A percentile compares a stretch with the other conserved stretches of the same genome.
phyloP scores from a whole-genome alignment of 2,797 vertebrate genomes.

The Vireo griseus region DNA sequence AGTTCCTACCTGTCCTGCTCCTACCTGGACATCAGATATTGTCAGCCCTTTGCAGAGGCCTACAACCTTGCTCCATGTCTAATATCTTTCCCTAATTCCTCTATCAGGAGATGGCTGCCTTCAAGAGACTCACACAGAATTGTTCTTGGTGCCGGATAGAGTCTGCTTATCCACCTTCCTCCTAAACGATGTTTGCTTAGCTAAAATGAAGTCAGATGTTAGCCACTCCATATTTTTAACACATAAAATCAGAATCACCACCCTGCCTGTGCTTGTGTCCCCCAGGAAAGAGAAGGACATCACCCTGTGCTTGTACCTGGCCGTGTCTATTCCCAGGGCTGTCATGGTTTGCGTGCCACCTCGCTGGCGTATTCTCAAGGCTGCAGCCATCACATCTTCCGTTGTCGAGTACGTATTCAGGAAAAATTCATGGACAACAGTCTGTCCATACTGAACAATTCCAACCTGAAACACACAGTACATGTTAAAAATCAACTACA shows the following conservation, averaged over 20 bases:
- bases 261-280: background rate
- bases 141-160: background rate
- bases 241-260: background rate
- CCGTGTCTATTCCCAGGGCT: conserved; percentile 88
- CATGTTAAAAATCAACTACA: background rate
- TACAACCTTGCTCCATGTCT: background rate
- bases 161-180: background rate
- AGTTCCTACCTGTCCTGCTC: background rate
- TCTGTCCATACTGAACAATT: conserved; percentile 92
- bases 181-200: background rate
- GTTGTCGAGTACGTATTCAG: conserved; percentile 87
- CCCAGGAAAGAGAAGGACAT: background rate
- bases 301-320: conserved; percentile 77
- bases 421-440: conserved; percentile 89
- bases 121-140: background rate
- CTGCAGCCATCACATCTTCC: conserved; percentile 74
- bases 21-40: background rate
- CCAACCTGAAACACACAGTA: conserved; percentile 82
- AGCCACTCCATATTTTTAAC: background rate
- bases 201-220: background rate
- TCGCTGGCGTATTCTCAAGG: conserved; percentile 78
- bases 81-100: background rate
- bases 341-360: conserved; percentile 88
- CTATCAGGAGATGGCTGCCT: background rate
- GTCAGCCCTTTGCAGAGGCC: background rate